Conservation (phyloP, 92 coral and sea anemone species). For the Chrysogorgia sp. region DNA sequence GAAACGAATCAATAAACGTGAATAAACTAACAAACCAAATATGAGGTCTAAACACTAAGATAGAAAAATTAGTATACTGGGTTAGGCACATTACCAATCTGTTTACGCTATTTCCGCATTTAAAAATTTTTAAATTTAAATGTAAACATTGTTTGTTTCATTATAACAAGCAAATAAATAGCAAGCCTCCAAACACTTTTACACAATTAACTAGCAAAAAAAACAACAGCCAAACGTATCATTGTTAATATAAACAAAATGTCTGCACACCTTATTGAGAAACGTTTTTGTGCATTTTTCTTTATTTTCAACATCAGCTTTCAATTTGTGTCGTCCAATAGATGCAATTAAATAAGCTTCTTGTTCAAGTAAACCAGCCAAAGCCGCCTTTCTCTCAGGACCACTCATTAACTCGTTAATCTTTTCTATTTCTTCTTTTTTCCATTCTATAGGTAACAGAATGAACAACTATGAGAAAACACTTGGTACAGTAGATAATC, state of each 20-base stretch:
- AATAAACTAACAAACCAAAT: no score
- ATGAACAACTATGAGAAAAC: background rate
- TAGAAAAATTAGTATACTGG: no score
- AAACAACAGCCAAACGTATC: background rate
- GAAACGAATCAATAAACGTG: no score
- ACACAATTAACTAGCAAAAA: background rate
- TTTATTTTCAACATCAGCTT: conserved; percentile 80
- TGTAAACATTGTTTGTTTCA: no score
- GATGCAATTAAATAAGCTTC: conserved; percentile 93
- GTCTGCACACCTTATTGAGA: conserved; percentile 84
- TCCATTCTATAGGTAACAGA: conserved; percentile 73
- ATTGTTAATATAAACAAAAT: background rate
- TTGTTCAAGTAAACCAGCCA: conserved; percentile 85
- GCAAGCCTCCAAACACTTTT: background rate
- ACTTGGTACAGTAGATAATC: background rate
- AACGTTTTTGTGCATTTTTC: conserved; percentile 81
- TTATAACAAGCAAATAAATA: no score
- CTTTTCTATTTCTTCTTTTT: conserved; percentile 86
- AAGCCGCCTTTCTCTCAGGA: conserved; percentile 95
- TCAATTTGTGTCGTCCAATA: conserved; percentile 86
- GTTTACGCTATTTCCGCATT: no score
- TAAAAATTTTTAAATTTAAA: no score
- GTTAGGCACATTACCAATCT: no score
- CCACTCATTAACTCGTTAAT: conserved; percentile 89
- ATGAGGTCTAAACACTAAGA: no score